Evolutionary conservation across 2,888 invertebrate species (phyloP).

Genomic region (Notodonta dromedarius): DNA sequence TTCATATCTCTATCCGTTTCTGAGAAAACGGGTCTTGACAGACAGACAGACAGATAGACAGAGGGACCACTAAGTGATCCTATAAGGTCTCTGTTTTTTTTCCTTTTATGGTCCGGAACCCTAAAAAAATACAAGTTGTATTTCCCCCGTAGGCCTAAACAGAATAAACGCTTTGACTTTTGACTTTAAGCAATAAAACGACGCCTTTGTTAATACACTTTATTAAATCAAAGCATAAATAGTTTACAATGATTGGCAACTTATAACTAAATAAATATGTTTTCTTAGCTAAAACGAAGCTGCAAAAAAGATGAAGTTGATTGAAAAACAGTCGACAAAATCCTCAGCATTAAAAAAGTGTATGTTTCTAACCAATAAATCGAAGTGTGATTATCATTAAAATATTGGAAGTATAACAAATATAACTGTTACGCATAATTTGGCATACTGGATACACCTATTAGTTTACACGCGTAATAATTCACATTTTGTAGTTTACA

Average conservation of each 20-base stretch:
- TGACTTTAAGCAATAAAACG: neutral
- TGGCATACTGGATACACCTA: constrained; percentile 41
- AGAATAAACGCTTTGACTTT: no score
- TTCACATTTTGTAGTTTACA: constrained; percentile 10
- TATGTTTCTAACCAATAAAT: neutral
- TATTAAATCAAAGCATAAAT: constrained; percentile 45
- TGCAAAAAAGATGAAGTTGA: constrained; percentile 16
- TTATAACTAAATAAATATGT: constrained; percentile 41
- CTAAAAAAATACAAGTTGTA: no score
- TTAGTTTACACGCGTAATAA: constrained; percentile 24
- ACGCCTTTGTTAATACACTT: constrained; percentile 34
- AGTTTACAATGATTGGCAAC: constrained; percentile 44
- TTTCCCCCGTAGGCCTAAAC: no score
- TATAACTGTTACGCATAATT: constrained; percentile 36
- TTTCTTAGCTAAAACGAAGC: constrained; percentile 25
- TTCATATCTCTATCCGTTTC: no score
- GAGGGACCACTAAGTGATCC: no score
- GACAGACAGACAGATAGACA: no score
- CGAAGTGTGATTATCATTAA: constrained; percentile 7
- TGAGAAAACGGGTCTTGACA: no score
- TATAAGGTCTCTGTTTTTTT: no score
- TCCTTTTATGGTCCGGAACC: no score
- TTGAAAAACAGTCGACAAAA: constrained; percentile 12
- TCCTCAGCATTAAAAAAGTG: no score
- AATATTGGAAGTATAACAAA: constrained; percentile 3